phyloP scores from a whole-genome alignment of 2,797 vertebrate species.

The Gobio occitaniae region DNA sequence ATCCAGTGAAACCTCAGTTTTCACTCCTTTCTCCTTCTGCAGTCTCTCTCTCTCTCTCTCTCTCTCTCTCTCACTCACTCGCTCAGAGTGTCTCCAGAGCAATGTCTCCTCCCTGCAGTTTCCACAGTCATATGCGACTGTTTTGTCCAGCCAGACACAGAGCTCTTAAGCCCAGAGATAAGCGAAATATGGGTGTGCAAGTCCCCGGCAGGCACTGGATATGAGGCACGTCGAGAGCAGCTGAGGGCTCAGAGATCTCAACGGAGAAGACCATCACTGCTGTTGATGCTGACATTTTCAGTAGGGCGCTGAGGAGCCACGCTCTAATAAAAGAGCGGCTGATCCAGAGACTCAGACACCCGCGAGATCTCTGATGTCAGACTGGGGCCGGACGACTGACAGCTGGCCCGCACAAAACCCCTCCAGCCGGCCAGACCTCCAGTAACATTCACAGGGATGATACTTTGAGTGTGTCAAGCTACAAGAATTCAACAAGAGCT shows the following conservation, averaged over 20 bases:
- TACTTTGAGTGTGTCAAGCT: neutral
- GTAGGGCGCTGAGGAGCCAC: slow-evolving; percentile 40
- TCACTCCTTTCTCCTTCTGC: neutral
- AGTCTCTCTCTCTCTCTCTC: neutral
- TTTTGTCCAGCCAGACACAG: slow-evolving; percentile 43
- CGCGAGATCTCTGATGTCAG: slow-evolving; percentile 46
- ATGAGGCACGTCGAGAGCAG: slow-evolving; percentile 28
- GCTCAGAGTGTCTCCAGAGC: neutral
- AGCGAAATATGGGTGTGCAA: slow-evolving; percentile 67
- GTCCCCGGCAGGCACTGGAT: slow-evolving; percentile 45
- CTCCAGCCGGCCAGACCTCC: neutral
- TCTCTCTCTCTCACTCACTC: neutral
- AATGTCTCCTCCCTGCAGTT: neutral
- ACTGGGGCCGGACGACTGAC: slow-evolving; percentile 43
- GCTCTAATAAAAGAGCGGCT: slow-evolving; percentile 78
- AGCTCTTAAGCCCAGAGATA: slow-evolving; percentile 79
- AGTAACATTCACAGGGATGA: neutral
- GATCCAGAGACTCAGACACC: slow-evolving; percentile 50
- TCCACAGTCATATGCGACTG: slow-evolving; percentile 9
- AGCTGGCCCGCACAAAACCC: slow-evolving; percentile 43
- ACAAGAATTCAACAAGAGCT: neutral
- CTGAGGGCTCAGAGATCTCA: slow-evolving; percentile 55
- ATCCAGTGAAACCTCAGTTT: neutral
- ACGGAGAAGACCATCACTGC: slow-evolving; percentile 49
- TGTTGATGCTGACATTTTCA: slow-evolving; percentile 62